phyloP scores from a whole-genome alignment of 2,113 vertebrate genomes.

The Salvelinus fontinalis region DNA sequence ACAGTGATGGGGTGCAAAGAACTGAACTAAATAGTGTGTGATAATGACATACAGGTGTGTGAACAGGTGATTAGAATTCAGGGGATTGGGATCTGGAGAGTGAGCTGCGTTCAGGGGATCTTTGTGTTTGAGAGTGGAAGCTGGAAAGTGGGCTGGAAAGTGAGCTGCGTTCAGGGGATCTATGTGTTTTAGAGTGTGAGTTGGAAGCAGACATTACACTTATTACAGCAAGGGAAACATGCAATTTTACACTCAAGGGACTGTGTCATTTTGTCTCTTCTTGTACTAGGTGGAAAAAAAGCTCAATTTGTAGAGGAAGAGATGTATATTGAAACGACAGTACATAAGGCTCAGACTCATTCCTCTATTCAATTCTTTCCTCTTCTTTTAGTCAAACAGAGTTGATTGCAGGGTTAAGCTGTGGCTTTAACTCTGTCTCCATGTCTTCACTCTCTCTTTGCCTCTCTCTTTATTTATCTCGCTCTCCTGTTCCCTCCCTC shows the following conservation, averaged over 20 bases:
- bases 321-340: constrained; percentile 43
- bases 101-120: background rate
- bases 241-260: constrained; percentile 58
- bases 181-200: no score
- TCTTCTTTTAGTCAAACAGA: no score
- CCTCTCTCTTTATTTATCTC: no score
- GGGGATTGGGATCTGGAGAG: no score
- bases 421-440: background rate
- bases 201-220: no score
- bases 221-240: constrained; percentile 53
- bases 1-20: no score
- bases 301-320: constrained; percentile 32
- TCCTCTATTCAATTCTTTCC: background rate
- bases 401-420: background rate
- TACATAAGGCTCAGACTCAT: constrained; percentile 18
- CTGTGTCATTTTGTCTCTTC: constrained; percentile 48
- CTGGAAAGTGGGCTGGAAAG: no score
- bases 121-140: no score
- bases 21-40: no score
- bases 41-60: no score
- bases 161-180: background rate
- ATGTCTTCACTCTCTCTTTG: no score
- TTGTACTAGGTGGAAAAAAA: constrained; percentile 40
- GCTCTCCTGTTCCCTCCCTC: background rate
- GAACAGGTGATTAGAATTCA: no score